phyloP scores from a whole-genome alignment of 2,113 vertebrate species.

The Tympanuchus pallidicinctus region DNA sequence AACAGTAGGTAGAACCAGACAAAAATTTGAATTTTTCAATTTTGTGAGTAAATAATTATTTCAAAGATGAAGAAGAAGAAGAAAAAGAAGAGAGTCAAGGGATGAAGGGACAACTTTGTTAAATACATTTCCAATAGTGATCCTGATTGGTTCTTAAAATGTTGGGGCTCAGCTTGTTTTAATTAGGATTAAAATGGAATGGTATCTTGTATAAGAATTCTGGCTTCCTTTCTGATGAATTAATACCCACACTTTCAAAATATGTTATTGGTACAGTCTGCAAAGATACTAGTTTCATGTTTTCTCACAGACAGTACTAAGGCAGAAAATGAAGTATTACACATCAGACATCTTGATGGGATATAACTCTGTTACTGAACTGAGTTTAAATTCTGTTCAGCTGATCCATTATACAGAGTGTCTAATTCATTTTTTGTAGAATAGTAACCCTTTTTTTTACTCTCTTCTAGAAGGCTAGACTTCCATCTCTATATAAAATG shows the following conservation, averaged over 20 bases:
- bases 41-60: neutral
- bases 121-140: neutral
- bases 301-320: slow-evolving; percentile 65
- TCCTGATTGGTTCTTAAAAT: neutral
- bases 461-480: neutral
- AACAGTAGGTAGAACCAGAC: neutral
- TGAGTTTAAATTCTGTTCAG: slow-evolving; percentile 44
- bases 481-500: neutral
- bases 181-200: slow-evolving; percentile 54
- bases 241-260: slow-evolving; percentile 40
- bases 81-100: neutral
- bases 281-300: slow-evolving; percentile 55
- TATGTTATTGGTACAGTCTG: slow-evolving; percentile 35
- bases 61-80: neutral
- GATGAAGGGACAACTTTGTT: neutral
- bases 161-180: slow-evolving; percentile 54
- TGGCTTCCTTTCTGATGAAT: slow-evolving; percentile 54
- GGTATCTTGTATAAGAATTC: slow-evolving; percentile 45
- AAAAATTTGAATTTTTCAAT: neutral
- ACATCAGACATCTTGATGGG: slow-evolving; percentile 46
- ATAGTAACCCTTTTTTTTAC: neutral
- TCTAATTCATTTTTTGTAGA: slow-evolving; percentile 30
- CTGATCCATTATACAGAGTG: slow-evolving; percentile 30
- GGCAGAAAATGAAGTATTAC: slow-evolving; percentile 64
- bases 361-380: slow-evolving; percentile 42